Evolutionary conservation across 2,113 vertebrate genomes (phyloP), one percentile per base, ranked within the genome.

Genomic region (Macaca nemestrina): DNA sequence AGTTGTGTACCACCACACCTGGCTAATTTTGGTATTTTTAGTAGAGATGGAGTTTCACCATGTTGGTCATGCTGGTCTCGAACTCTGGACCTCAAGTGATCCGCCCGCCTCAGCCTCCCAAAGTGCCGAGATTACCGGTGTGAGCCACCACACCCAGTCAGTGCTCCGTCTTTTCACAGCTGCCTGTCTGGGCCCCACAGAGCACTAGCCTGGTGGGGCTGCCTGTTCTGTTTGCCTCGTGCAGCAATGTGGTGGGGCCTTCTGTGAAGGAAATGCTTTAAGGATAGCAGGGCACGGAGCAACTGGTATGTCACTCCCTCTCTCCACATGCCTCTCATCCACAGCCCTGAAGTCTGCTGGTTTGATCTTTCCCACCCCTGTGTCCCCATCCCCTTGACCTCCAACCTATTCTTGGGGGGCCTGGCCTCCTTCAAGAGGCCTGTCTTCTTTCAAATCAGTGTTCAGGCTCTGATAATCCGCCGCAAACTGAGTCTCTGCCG

Each of bases 401-500:
- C 2, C 48, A 17, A 23, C 40, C 52, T 43, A 1, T 11, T 45
- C 57, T 45, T 14, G 3, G 55, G 50, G 61, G 61, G 13, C 27
- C 27, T 64, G 27, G 61, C 12, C 61, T 64, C 61, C 27, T 30
- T 27, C 13, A 64, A 32, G 27, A 27, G 38, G 50, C 32, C 48
- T 64, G 84, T 10, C 50, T 20, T 70, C n/a, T 32, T 17, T 27
- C 35, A 8, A 52, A 79, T 48, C 32, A 0, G 0, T 0, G 4
- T 27, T 38, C 64, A 27, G 81, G 72, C 80, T 67, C 40, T 0
- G 1, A 8, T 1, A 4, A 8, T 45, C 50, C 2, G 45, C 72
- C 2, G 40, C 61, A 64, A 50, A 32, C 38, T 3, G 40, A 43
- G 83, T 14, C 93, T 97, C 25, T 97, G 90, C 79, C 0, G 95